These are phyloP conservation scores for Stenurella melanura DNA, from an alignment of 2,888 invertebrate genomes.

Conservation along the genomic window DNA sequence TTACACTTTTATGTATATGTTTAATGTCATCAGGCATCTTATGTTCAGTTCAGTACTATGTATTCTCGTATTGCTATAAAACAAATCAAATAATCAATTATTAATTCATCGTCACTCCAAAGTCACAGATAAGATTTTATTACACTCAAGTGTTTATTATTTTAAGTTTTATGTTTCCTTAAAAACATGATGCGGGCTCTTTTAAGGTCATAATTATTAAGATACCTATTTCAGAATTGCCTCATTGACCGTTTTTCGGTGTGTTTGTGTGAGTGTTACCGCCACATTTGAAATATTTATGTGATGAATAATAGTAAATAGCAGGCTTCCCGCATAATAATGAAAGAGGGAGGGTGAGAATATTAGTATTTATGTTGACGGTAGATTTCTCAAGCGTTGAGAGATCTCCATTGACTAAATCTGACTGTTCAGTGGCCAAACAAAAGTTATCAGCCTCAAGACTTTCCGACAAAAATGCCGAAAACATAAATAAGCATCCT, in stretches of 20 bases:
- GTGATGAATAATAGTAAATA: slow-evolving; percentile 53
- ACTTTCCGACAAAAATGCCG: slow-evolving; percentile 65
- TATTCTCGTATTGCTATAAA: no score
- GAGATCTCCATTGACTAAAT: slow-evolving; percentile 54
- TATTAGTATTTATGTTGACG: slow-evolving; percentile 54
- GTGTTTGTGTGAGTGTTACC: slow-evolving; percentile 43
- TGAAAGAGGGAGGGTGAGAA: slow-evolving; percentile 46
- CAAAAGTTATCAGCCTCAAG: slow-evolving; percentile 58
- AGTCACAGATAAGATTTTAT: no score
- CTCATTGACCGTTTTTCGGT: slow-evolving; percentile 46
- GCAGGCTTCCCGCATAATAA: slow-evolving; percentile 53
- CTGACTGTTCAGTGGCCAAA: slow-evolving; percentile 56
- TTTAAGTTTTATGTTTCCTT: slow-evolving; percentile 6
- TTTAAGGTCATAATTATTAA: slow-evolving; percentile 47
- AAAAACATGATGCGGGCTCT: slow-evolving; percentile 43
- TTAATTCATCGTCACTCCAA: no score
- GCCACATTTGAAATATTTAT: slow-evolving; percentile 50
- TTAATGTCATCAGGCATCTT: no score
- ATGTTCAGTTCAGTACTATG: no score
- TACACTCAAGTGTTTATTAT: not conserved
- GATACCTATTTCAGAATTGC: slow-evolving; percentile 46
- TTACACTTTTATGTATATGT: no score
- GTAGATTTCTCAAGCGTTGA: slow-evolving; percentile 54
- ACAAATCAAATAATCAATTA: no score
- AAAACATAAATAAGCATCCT: slow-evolving; percentile 65